Percentiles rank a stretch among this genome's conserved stretches.
Evolutionary conservation across 2,797 vertebrate genomes (phyloP).

Genomic region (Oreonectes daqikongensis): DNA sequence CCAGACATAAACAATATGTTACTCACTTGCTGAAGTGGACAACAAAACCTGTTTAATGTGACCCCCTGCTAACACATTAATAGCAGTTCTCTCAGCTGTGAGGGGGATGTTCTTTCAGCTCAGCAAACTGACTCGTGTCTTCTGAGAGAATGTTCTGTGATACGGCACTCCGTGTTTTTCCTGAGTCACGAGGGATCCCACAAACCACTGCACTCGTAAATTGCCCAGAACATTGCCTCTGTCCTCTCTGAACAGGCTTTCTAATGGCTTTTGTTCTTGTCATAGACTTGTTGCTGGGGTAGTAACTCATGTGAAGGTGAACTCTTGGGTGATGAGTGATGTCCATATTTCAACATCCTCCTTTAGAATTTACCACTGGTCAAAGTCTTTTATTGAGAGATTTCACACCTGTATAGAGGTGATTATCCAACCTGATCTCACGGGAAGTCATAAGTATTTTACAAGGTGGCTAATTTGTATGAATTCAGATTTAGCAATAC

Average conservation of each 20-base stretch:
- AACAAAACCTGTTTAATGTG: constrained; percentile 40
- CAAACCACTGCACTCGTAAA: neutral
- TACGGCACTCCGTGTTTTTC: constrained; percentile 3
- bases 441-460: no score
- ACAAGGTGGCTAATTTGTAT: no score
- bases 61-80: constrained; percentile 37
- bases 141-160: neutral
- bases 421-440: no score
- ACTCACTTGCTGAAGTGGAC: constrained; percentile 36
- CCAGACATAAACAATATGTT: constrained; percentile 24
- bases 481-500: no score
- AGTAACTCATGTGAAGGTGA: constrained; percentile 52
- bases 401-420: constrained; percentile 27
- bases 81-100: constrained; percentile 6
- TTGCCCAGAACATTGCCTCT: constrained; percentile 32
- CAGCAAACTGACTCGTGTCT: constrained; percentile 5
- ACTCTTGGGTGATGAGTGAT: constrained; percentile 25
- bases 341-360: constrained; percentile 25
- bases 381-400: constrained; percentile 44
- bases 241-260: constrained; percentile 6
- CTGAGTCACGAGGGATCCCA: neutral
- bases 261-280: constrained; percentile 33
- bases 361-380: constrained; percentile 47
- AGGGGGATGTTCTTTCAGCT: constrained; percentile 9
- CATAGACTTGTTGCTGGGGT: constrained; percentile 9